Conservation (phyloP, 2,797 vertebrate genomes). For the Dicrostonyx torquatus region DNA sequence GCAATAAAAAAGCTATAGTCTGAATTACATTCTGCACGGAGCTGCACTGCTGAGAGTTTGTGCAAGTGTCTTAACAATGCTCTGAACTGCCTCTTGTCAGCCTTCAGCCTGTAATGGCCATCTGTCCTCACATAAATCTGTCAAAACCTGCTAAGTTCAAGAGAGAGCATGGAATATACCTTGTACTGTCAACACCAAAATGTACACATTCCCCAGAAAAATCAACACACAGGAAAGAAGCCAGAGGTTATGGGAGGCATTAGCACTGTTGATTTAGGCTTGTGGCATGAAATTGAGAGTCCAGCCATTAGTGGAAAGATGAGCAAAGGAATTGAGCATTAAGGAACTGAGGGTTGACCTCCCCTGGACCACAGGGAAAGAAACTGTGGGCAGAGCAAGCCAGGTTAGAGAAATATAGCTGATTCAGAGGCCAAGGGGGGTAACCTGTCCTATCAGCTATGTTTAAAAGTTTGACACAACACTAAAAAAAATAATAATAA, state of each 20-base stretch:
- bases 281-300: conserved; percentile 76
- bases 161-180: conserved; percentile 90
- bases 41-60: conserved; percentile 92
- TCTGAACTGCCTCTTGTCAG: conserved; percentile 98
- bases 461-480: conserved; percentile 48
- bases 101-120: conserved; percentile 96
- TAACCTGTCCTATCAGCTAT: neutral
- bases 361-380: neutral
- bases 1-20: conserved; percentile 93
- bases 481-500: neutral
- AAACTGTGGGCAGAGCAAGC: neutral
- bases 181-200: conserved; percentile 85
- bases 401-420: conserved; percentile 41
- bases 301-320: conserved; percentile 75
- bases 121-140: conserved; percentile 98
- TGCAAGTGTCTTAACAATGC: conserved; percentile 98
- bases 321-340: conserved; percentile 49
- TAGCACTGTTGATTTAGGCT: conserved; percentile 78
- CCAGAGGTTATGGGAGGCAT: conserved; percentile 76
- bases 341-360: conserved; percentile 38
- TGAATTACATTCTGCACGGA: conserved; percentile 90
- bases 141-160: conserved; percentile 90
- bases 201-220: conserved; percentile 81
- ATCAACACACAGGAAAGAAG: conserved; percentile 77
- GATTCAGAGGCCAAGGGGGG: neutral